Base-by-base conservation (phyloP, 2,888 invertebrate species). In the Tetragnatha montana region DNA sequence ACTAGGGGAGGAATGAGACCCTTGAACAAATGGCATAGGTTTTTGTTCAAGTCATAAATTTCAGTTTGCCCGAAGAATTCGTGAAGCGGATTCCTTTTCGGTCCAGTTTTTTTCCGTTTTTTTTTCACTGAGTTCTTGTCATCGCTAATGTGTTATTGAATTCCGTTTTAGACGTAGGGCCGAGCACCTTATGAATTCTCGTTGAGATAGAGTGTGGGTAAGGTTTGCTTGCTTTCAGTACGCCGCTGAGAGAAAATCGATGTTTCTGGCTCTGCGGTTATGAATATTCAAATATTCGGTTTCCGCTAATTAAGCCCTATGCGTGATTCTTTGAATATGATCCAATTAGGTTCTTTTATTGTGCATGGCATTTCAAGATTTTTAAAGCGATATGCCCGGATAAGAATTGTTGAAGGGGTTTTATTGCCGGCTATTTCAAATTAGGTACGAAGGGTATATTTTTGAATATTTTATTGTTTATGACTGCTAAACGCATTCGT, bases 91-190 rank as follows among this genome's bases (percentile, higher is more conserved):
- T 49, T 75, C n/a, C 49, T 68, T 81, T 76, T 78, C 79, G 51
- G 71, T 22, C 22, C 17, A 49, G 51, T n/a, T 69, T 35, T 51
- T 73, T 47, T 76, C 21, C 19, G n/a, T 21, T 47, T 35, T 12
- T 68, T 47, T 70, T 69, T 70, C 47, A 19, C 17, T 84, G 35
- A n/a, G 8, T 21, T 50, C 79, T 73, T 86, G 71, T 80, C 79
- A 35, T 68, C 35, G 19, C 80, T 86, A 79, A 86, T 86, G 80
- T 80, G 86, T 80, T 79, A 86, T 86, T 86, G 86, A 86, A 86
- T 86, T 86, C 71, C 74, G 80, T 86, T 86, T 86, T 71, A 73
- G 73, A 71, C 80, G 50, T 71, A 68, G 47, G 71, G 50, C 22
- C 35, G 22, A 8, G 49, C 17, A 17, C 73, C 82, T 74, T 82